A percentile compares a stretch with the other conserved stretches of the same genome.
Evolutionary conservation across 2,797 vertebrate species (phyloP).

Genomic region (Scyliorhinus canicula): DNA sequence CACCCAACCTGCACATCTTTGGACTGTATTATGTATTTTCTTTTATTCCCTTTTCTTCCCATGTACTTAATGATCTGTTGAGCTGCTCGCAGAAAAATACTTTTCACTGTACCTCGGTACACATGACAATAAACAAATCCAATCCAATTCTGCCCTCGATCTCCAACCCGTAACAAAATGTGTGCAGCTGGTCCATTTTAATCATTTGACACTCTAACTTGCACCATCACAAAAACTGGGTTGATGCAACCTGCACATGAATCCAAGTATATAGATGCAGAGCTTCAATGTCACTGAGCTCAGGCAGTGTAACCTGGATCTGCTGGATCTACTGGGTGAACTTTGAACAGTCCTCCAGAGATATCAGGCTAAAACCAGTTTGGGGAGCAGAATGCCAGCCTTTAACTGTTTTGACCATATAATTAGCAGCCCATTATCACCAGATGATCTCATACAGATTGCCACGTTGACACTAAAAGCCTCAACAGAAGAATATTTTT

Average conservation of each 20-base stretch:
- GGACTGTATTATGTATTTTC: too few relatives aligned
- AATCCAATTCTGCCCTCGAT: too few relatives aligned
- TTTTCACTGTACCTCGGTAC: too few relatives aligned
- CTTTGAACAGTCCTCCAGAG: neutral
- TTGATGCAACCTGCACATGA: neutral
- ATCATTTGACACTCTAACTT: neutral
- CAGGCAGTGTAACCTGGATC: neutral
- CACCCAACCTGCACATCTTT: too few relatives aligned
- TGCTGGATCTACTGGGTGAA: neutral
- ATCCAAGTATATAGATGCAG: neutral
- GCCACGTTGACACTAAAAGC: neutral
- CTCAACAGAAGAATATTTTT: neutral
- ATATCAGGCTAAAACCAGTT: neutral
- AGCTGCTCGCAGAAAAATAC: too few relatives aligned
- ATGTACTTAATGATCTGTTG: too few relatives aligned
- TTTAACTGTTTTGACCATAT: neutral
- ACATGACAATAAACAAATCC: too few relatives aligned
- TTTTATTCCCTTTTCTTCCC: too few relatives aligned
- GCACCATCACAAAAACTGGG: neutral
- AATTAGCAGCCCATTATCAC: neutral
- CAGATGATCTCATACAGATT: constrained; percentile 5
- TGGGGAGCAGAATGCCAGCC: neutral
- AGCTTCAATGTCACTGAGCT: neutral
- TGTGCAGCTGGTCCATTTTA: neutral
- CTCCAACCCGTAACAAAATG: neutral